A percentile compares a stretch with the other conserved stretches of the same genome.
Evolutionary conservation across 2,797 vertebrate species (phyloP).

Genomic region (Poeciliopsis infans): DNA sequence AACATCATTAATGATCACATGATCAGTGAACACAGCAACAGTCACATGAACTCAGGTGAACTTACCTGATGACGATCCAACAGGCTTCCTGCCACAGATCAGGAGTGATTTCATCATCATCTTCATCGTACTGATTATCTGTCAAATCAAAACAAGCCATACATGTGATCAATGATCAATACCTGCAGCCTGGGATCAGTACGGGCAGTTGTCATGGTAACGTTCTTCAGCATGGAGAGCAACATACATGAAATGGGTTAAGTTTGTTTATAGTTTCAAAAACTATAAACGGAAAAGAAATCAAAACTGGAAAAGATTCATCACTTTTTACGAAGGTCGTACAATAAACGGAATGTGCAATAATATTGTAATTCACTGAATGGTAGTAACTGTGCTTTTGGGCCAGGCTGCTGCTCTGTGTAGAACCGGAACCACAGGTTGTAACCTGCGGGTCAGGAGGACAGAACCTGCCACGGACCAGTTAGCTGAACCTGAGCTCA

Average conservation of each 20-base stretch:
- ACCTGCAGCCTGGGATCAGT: neutral
- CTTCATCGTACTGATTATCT: conserved; percentile 98
- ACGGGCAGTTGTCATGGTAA: neutral
- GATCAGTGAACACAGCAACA: neutral
- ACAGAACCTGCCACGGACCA: neutral
- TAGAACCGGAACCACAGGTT: neutral
- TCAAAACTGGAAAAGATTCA: neutral
- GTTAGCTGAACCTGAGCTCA: neutral
- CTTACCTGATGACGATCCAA: conserved; percentile 98
- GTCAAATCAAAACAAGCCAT: conserved; percentile 11
- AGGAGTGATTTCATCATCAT: conserved; percentile 98
- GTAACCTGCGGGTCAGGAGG: neutral
- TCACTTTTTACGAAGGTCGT: neutral
- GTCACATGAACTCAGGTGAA: neutral
- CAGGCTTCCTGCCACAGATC: conserved; percentile 99
- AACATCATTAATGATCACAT: neutral
- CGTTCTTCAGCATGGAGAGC: neutral
- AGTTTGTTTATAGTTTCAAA: no score
- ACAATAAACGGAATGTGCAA: neutral
- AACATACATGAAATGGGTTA: no score
- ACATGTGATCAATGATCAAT: neutral
- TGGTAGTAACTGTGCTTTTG: neutral
- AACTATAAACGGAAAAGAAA: neutral
- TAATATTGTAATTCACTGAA: neutral
- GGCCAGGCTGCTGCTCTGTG: neutral